Base-by-base conservation (phyloP, 2,797 vertebrate genomes). In the Neomorphus geoffroyi region DNA sequence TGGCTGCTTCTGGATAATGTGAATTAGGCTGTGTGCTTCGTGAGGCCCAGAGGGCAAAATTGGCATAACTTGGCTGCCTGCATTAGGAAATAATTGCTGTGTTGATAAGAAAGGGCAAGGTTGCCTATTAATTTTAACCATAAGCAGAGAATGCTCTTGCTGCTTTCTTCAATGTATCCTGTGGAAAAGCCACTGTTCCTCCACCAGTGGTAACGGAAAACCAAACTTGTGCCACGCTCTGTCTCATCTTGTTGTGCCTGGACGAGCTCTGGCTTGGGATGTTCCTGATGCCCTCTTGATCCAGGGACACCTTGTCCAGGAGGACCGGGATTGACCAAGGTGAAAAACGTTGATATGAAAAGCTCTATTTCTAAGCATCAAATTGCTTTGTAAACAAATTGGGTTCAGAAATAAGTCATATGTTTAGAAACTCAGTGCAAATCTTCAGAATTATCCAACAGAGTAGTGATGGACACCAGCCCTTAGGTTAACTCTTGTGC, bases 111-210 rank as follows among this genome's bases (percentile, higher is more conserved):
- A 67, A 91, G 92, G 94, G 65, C 61, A 82, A 85, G 86, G 83
- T 66, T 89, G 88, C 78, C 80, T 85, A 71, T 96, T 92, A 86
- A 93, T 96, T 96, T 92, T 73, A 88, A 54, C 61, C 51, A 30
- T 39, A 71, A 73, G 67, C 48, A 60, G 57, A 26, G 77, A 83
- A 64, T 2, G 8, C 57, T 24, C 60, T 94, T 80, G 64, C 41
- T 89, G 69, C 50, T 81, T 90, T 8, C 21, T 74, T 83, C 35
- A 39, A 0, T 1, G 0, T 19, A 18, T 43, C 30, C 64, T 32
- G 6, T n/a, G 65, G 78, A 73, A 77, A 73, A 89, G 7, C 41
- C 22, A 18, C 23, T 45, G 12, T 24, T 90, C 11, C 30, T 56
- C 18, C 18, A 10, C 10, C 43, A n/a, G 24, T 9, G 17, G n/a